phyloP scores from a whole-genome alignment of 2,888 invertebrate genomes.

The Globia sparganii region DNA sequence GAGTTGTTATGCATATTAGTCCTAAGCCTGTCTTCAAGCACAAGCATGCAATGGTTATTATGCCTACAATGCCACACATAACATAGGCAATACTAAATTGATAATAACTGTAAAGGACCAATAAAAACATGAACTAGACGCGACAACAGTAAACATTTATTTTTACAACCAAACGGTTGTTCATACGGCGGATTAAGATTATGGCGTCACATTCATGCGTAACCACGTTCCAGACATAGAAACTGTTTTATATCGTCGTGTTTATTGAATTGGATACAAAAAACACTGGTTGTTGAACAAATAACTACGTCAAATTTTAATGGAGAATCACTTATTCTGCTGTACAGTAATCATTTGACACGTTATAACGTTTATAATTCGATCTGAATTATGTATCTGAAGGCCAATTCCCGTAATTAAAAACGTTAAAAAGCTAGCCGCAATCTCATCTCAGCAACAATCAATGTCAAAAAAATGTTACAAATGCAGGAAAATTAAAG shows the following conservation, averaged over 20 bases:
- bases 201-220: constrained; percentile 51
- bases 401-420: too few species aligned
- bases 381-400: too few species aligned
- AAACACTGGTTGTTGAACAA: constrained; percentile 24
- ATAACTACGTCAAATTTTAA: constrained; percentile 21
- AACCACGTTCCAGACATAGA: constrained; percentile 57
- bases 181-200: constrained; percentile 42
- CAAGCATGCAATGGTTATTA: neutral
- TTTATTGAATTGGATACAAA: constrained; percentile 41
- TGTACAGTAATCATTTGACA: neutral
- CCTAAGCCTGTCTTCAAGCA: neutral
- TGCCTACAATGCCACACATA: neutral
- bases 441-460: too few species aligned
- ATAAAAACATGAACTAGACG: constrained; percentile 35
- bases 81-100: neutral
- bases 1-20: neutral
- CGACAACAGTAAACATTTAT: constrained; percentile 36
- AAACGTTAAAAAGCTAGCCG: too few species aligned
- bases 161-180: constrained; percentile 48
- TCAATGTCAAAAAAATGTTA: too few species aligned
- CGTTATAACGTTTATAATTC: too few species aligned
- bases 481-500: too few species aligned
- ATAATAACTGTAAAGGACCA: constrained; percentile 4
- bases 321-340: constrained; percentile 3
- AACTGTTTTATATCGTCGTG: constrained; percentile 40